These are phyloP conservation scores for Danionella dracula DNA, from an alignment of 2,797 vertebrate species.

Conservation along the genomic window DNA sequence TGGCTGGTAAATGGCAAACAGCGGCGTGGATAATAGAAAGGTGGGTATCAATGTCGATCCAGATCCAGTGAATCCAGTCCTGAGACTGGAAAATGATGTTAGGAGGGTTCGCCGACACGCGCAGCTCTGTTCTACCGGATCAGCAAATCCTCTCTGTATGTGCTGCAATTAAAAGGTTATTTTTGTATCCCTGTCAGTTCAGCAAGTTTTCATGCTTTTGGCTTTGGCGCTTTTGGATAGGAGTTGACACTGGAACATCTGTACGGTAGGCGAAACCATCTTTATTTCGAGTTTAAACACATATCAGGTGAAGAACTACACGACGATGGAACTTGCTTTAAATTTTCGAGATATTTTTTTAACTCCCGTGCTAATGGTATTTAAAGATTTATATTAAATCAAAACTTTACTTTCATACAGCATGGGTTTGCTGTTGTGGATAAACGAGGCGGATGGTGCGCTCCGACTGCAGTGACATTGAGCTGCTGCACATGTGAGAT, in stretches of 20 bases:
- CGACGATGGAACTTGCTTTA: too few relatives aligned
- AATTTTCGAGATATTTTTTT: too few relatives aligned
- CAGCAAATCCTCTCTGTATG: constrained; percentile 34
- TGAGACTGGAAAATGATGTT: background rate
- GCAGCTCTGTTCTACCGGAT: constrained; percentile 35
- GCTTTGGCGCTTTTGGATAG: background rate
- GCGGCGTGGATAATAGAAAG: constrained; percentile 25
- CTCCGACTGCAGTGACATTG: background rate
- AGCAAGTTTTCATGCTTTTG: constrained; percentile 8
- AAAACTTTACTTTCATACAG: too few relatives aligned
- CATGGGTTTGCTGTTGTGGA: background rate
- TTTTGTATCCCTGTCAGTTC: constrained; percentile 32
- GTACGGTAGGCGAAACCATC: constrained; percentile 3
- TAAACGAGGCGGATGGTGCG: background rate
- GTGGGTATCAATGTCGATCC: background rate
- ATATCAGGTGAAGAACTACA: too few relatives aligned
- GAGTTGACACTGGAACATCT: background rate
- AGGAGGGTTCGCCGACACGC: constrained; percentile 22
- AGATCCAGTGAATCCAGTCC: constrained; percentile 16
- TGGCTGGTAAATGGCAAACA: constrained; percentile 3
- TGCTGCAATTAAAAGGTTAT: constrained; percentile 26
- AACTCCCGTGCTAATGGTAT: too few relatives aligned
- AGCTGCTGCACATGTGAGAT: background rate
- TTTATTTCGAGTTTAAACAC: background rate
- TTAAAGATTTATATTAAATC: too few relatives aligned